Percentiles rank a stretch among this genome's conserved stretches.
Evolutionary conservation across 1,140 invertebrate genomes (phyloP).

Genomic region (Melitaea cinxia): DNA sequence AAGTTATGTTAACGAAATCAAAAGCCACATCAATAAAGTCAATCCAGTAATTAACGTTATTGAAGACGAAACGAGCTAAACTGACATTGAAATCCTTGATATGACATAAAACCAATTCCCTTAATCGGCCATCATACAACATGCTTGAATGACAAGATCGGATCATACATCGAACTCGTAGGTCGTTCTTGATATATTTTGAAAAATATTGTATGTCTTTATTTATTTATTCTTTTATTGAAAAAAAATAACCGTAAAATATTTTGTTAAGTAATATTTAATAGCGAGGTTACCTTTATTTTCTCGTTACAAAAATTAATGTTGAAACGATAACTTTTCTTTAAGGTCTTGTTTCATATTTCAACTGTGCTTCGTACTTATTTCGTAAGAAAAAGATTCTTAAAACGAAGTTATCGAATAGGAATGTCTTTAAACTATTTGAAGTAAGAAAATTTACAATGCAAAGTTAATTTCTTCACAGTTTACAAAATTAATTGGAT

Average conservation of each 20-base stretch:
- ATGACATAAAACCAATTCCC: constrained; percentile 33
- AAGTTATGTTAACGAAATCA: too few relatives aligned
- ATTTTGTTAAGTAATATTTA: too few relatives aligned
- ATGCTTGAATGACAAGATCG: constrained; percentile 22
- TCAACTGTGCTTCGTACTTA: neutral
- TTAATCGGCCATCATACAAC: constrained; percentile 20
- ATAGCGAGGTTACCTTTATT: neutral
- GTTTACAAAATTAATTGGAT: constrained; percentile 37
- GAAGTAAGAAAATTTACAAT: constrained; percentile 28
- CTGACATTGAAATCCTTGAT: constrained; percentile 33
- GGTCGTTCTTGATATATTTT: too few relatives aligned
- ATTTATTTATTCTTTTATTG: too few relatives aligned
- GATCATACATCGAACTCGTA: constrained; percentile 5
- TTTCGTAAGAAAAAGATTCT: neutral
- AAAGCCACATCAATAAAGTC: neutral
- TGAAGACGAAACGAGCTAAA: constrained; percentile 7
- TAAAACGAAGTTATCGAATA: constrained; percentile 35
- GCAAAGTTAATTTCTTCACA: constrained; percentile 15
- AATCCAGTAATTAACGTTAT: constrained; percentile 6
- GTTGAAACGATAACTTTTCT: neutral
- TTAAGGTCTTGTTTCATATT: neutral
- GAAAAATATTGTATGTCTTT: too few relatives aligned
- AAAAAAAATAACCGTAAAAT: too few relatives aligned
- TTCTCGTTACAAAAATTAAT: neutral
- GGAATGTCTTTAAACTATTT: constrained; percentile 28